phyloP scores from a whole-genome alignment of 2,113 vertebrate species.

The Thymallus thymallus region DNA sequence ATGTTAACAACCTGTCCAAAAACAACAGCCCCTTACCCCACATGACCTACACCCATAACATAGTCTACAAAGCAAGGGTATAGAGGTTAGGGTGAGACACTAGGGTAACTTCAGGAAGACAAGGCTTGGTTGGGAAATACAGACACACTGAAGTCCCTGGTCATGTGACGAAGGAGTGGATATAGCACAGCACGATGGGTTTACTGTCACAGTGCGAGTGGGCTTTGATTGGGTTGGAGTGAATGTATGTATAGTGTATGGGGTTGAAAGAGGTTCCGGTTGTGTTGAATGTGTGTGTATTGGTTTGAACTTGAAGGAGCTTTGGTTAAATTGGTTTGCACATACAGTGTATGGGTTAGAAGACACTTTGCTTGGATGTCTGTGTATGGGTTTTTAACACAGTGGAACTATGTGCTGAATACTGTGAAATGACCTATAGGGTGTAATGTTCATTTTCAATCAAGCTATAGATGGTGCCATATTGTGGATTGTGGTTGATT shows the following conservation, averaged over 20 bases:
- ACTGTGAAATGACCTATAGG: background rate
- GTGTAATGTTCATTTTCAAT: conserved; percentile 24
- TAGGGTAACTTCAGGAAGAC: conserved; percentile 55
- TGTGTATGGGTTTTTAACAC: conserved; percentile 43
- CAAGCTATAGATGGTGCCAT: background rate
- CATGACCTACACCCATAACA: background rate
- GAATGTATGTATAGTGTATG: conserved; percentile 37
- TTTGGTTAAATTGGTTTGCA: background rate
- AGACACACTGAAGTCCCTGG: conserved; percentile 61
- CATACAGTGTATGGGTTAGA: no score
- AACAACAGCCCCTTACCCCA: conserved; percentile 47
- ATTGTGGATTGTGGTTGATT: background rate
- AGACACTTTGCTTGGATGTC: background rate
- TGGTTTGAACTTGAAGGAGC: background rate
- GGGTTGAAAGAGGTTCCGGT: conserved; percentile 16
- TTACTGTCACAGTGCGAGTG: conserved; percentile 36
- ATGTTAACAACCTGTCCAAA: conserved; percentile 43
- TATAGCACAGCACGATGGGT: conserved; percentile 42
- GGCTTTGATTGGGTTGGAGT: conserved; percentile 28
- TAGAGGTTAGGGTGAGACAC: background rate
- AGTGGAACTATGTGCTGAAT: conserved; percentile 31
- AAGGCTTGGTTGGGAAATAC: conserved; percentile 76
- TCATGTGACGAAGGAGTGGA: conserved; percentile 42
- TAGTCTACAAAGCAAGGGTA: no score
- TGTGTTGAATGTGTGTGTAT: conserved; percentile 5